Evolutionary conservation across 2,113 vertebrate genomes (phyloP).

Genomic region (Dunckerocampus dactyliophorus): DNA sequence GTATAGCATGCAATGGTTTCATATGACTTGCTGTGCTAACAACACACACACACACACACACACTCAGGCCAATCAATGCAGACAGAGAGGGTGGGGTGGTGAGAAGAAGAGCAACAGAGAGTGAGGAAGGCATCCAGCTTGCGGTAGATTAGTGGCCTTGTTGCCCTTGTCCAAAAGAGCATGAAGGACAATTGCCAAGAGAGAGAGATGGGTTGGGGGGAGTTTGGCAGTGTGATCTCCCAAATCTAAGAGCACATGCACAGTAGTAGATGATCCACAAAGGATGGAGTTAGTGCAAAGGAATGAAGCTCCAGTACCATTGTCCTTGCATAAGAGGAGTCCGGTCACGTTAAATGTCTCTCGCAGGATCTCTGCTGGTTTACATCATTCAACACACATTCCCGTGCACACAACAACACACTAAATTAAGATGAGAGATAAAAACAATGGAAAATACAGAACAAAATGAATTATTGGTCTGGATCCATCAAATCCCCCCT

Average conservation of each 20-base stretch:
- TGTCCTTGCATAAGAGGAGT: constrained; percentile 50
- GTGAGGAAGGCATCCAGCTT: constrained; percentile 37
- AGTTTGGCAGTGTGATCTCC: neutral
- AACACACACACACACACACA: constrained; percentile 30
- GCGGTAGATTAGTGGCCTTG: constrained; percentile 55
- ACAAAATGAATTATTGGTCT: neutral
- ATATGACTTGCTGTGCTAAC: constrained; percentile 29
- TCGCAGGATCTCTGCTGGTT: constrained; percentile 29
- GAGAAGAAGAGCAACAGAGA: constrained; percentile 19
- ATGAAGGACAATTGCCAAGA: constrained; percentile 57
- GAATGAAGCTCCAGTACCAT: neutral
- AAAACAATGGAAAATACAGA: constrained; percentile 8
- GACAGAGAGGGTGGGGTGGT: constrained; percentile 12
- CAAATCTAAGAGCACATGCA: neutral
- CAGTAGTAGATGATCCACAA: neutral
- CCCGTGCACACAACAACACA: constrained; percentile 8
- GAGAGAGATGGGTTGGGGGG: constrained; percentile 11
- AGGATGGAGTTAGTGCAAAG: neutral
- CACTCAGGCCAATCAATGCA: constrained; percentile 39
- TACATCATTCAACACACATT: constrained; percentile 17
- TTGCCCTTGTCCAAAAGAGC: constrained; percentile 54
- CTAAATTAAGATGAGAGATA: neutral
- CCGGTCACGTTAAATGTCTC: constrained; percentile 52
- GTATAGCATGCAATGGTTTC: constrained; percentile 27
- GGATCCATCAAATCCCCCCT: neutral